Percentiles rank a stretch among this genome's conserved stretches.
Evolutionary conservation across 2,797 vertebrate genomes (phyloP).

Genomic region (Gadopsis marmoratus): DNA sequence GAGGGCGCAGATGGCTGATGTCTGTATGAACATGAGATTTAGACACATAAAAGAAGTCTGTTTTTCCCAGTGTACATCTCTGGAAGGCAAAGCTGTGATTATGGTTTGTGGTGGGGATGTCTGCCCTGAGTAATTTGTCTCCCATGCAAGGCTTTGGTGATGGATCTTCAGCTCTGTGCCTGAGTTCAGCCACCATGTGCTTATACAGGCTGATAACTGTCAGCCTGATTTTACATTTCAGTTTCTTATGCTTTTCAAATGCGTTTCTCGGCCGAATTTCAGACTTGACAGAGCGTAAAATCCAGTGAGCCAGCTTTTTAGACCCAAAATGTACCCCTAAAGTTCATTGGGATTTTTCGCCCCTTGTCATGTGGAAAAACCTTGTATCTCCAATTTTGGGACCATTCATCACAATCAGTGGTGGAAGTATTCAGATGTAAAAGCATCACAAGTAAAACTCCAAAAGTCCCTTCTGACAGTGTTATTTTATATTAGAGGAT

Average conservation of each 20-base stretch:
- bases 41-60: constrained; percentile 67
- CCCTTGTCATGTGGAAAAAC: not conserved
- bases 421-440: not conserved
- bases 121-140: constrained; percentile 70
- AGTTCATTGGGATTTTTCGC: not conserved
- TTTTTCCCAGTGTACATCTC: constrained; percentile 72
- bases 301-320: not conserved
- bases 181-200: constrained; percentile 35
- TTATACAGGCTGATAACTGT: not conserved
- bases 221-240: not conserved
- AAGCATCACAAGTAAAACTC: not conserved
- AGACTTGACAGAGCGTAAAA: not conserved
- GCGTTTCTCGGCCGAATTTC: not conserved
- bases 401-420: not conserved
- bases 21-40: constrained; percentile 64
- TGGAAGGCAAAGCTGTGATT: constrained; percentile 75
- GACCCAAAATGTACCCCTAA: not conserved
- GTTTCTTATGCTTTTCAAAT: not conserved
- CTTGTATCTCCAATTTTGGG: not conserved
- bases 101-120: constrained; percentile 77
- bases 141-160: constrained; percentile 59
- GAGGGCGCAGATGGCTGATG: constrained; percentile 48
- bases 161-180: constrained; percentile 44
- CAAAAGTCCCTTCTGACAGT: not conserved
- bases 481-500: not conserved